Base-by-base conservation (phyloP, 2,888 invertebrate species). In the Elmis aenea region DNA sequence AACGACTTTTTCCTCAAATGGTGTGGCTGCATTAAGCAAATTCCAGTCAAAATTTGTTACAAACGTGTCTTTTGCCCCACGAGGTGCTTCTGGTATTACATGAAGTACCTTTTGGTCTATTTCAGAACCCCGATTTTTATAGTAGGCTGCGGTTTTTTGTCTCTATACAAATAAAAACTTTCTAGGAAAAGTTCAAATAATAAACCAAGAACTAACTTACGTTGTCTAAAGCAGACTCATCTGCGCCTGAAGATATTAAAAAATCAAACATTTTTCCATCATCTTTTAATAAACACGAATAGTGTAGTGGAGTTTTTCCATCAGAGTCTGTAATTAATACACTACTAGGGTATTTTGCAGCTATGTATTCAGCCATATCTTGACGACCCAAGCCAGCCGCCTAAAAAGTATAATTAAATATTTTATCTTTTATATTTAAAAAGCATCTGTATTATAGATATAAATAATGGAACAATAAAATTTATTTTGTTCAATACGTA, bases 241-340 rank as follows among this genome's bases (percentile, higher is more conserved):
- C 89, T 11, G 91, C 89, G 15, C 93, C 93, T 13, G 83, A 75
- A 48, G 80, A 80, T 16, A 86, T 76, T 6, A 95, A 74, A 33
- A 85, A 77, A 55, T 85, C 79, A 59, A 82, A 92, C 56, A 85
- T 83, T 48, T 81, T 75, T 46, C 80, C 81, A 33, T 83, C 84
- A 54, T 90, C 89, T 61, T 85, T 83, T 13, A 82, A 72, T 8
- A 83, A 76, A 2, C 89, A 88, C 0, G 92, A 86, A 67, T 89
- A 94, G 68, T 94, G 93, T 27, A 94, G 68, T 0, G 94, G 84
- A 0, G 90, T 90, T 48, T 89, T 76, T 12, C 91, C 91, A 42
- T 91, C 87, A 57, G 80, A 80, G 66, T 94, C 93, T 10, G 75
- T 70, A 20, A 79, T 76, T 29, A 77, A 76, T 13, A 85, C 73